These are phyloP conservation scores for Tholera decimalis DNA, from an alignment of 2,888 invertebrate species.

Conservation along the genomic window DNA sequence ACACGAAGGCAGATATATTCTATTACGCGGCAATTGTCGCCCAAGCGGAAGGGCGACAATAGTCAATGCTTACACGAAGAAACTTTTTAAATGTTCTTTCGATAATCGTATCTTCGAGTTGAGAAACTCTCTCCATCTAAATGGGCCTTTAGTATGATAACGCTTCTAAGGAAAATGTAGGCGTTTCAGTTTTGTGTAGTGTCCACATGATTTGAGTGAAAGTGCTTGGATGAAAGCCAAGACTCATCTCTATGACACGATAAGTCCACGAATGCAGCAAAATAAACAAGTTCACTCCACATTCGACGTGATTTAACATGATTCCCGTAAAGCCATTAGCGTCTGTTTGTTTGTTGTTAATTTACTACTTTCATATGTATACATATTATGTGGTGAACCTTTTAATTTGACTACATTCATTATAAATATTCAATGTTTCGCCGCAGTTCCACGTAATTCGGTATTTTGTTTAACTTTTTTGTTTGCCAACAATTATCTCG, in stretches of 20 bases:
- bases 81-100: too few relatives aligned
- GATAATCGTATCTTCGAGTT: too few relatives aligned
- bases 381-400: constrained; percentile 39
- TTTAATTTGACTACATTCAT: constrained; percentile 44
- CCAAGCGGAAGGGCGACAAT: too few relatives aligned
- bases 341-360: constrained; percentile 65
- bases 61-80: too few relatives aligned
- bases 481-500: constrained; percentile 41
- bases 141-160: constrained; percentile 52
- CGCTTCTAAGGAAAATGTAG: constrained; percentile 47
- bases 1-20: too few relatives aligned
- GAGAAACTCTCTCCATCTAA: too few relatives aligned
- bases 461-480: constrained; percentile 33
- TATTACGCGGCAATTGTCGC: too few relatives aligned
- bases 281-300: constrained; percentile 78
- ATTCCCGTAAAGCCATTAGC: constrained; percentile 78
- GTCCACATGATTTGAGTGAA: constrained; percentile 81
- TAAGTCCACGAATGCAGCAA: constrained; percentile 78
- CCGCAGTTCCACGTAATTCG: constrained; percentile 51
- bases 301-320: constrained; percentile 76
- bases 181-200: constrained; percentile 75
- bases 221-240: constrained; percentile 85
- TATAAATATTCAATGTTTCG: constrained; percentile 43
- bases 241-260: constrained; percentile 75
- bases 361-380: constrained; percentile 58